Evolutionary conservation across 2,888 invertebrate genomes (phyloP), one percentile per base, ranked within the genome.

Genomic region (Actias luna): DNA sequence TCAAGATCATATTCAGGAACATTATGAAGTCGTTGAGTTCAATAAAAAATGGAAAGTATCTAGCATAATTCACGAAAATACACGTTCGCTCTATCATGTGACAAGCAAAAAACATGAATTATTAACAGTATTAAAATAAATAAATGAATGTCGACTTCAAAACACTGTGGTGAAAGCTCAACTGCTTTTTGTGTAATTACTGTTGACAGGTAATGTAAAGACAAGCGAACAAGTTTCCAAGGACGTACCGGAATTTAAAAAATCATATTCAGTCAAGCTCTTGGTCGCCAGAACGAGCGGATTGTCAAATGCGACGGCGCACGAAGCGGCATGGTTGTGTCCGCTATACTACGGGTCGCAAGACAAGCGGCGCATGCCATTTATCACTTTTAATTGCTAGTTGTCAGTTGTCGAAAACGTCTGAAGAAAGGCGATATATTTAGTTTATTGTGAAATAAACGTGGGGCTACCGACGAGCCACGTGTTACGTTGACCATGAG

Each of bases 321-420:
- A 29, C 16, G 7, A 10, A 22, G 18, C 14, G 55, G n/a, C 29
- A n/a, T 5, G 39, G 27, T 50, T 52, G 35, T 50, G 22, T 22
- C 46, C 25, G n/a, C 10, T 22, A 36, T 64, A 64, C 67, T 72
- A 71, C 75, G 76, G 70, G 55, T 71, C 72, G 65, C 60, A 69
- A 69, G 35, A 61, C 67, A 63, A 71, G 69, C 74, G 71, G 67
- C 82, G 86, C 85, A 84, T 82, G 85, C 83, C 92, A 91, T 92
- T 90, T 91, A 92, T 92, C 92, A 92, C 87, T 91, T 92, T 88
- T 92, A 92, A 92, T 92, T 92, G 90, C 89, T 85, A 86, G 86
- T 86, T 87, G 89, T 85, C 83, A 82, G 75, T 78, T 87, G 88
- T 89, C 88, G 84, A 88, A 89, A 83, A 80, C 77, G 81, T 79